Conservation (phyloP, 2,888 invertebrate species). For the Ommatoiulus sabulosus region DNA sequence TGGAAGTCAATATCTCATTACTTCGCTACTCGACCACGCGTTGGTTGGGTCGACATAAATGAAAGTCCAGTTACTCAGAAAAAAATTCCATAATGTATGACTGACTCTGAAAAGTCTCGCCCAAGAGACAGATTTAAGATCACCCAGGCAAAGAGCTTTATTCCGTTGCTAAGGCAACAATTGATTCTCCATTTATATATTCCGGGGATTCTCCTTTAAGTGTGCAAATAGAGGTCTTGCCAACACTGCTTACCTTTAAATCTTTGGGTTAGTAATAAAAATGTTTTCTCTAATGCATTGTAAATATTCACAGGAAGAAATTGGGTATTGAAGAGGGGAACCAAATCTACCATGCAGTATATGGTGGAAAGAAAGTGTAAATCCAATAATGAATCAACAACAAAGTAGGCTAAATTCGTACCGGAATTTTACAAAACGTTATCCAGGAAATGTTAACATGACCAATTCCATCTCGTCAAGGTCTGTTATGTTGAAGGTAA, state of each 20-base stretch:
- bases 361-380: neutral
- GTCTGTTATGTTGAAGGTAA: neutral
- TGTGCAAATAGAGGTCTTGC: constrained; percentile 36
- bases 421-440: neutral
- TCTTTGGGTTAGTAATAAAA: constrained; percentile 38
- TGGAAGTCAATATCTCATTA: constrained; percentile 24
- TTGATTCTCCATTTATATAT: constrained; percentile 43
- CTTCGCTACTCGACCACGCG: neutral
- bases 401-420: neutral
- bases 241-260: constrained; percentile 17
- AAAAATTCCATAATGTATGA: constrained; percentile 8
- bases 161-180: constrained; percentile 17
- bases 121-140: constrained; percentile 40
- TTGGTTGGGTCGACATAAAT: neutral
- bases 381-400: neutral
- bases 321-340: neutral
- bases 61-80: constrained; percentile 2
- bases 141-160: constrained; percentile 36
- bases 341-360: neutral
- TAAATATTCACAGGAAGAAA: constrained; percentile 25
- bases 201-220: constrained; percentile 40
- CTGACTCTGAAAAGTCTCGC: neutral
- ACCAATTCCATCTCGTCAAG: neutral
- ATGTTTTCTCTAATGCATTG: constrained; percentile 30
- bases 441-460: constrained; percentile 10